Conservation (phyloP, 1,140 invertebrate species). For the Dreissena polymorpha region DNA sequence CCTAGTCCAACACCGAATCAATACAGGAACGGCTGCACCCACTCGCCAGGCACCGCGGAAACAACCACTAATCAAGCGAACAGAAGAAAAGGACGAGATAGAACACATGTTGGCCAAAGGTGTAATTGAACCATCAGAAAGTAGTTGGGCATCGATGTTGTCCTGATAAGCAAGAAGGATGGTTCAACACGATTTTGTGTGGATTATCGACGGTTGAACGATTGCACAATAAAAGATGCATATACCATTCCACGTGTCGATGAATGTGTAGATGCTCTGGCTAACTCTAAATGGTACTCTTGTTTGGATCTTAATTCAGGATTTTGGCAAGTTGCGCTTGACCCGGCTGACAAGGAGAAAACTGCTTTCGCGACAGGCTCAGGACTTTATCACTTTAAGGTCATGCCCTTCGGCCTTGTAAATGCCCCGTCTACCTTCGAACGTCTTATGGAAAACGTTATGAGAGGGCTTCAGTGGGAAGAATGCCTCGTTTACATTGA, state of each 20-base stretch:
- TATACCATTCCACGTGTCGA: constrained; percentile 53
- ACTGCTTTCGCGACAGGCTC: constrained; percentile 30
- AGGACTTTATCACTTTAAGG: constrained; percentile 43
- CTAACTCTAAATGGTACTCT: constrained; percentile 13
- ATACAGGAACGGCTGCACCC: no score
- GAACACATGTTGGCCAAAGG: no score
- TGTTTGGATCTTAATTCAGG: constrained; percentile 23
- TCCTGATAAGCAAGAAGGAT: no score
- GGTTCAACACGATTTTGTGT: constrained; percentile 63
- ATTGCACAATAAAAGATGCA: constrained; percentile 54
- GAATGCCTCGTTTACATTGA: constrained; percentile 39
- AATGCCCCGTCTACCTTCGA: constrained; percentile 58
- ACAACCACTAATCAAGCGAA: no score
- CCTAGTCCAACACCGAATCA: no score
- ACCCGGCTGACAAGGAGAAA: constrained; percentile 15
- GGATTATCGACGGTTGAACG: constrained; percentile 67
- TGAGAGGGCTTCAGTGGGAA: constrained; percentile 39
- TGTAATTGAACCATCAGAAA: no score
- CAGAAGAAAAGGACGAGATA: no score
- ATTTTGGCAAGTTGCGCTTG: constrained; percentile 20
- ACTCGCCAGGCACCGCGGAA: no score
- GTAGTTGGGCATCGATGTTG: no score
- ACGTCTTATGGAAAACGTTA: constrained; percentile 53
- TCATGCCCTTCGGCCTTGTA: constrained; percentile 46
- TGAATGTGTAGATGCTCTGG: constrained; percentile 34